A percentile compares a stretch with the other conserved stretches of the same genome.
These are phyloP conservation scores for Phalacrocorax carbo DNA, from an alignment of 2,113 vertebrate species.

Conservation along the genomic window DNA sequence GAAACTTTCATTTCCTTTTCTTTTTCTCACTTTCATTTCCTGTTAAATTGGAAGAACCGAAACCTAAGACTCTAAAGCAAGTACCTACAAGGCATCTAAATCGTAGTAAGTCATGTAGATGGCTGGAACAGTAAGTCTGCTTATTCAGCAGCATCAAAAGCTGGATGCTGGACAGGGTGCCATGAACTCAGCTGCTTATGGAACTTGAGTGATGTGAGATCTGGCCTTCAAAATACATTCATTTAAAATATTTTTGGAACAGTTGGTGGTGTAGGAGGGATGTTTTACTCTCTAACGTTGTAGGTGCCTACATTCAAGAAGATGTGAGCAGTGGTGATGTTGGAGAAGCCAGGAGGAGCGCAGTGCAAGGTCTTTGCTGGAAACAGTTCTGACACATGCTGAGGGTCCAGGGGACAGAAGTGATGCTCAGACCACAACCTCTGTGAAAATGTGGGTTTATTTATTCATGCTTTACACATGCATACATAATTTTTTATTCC, in stretches of 20 bases:
- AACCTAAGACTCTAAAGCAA: neutral
- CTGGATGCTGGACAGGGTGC: neutral
- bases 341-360: neutral
- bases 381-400: neutral
- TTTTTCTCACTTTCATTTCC: neutral
- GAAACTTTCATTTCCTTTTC: neutral
- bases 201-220: neutral
- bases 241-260: neutral
- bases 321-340: neutral
- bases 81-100: neutral
- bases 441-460: neutral
- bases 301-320: neutral
- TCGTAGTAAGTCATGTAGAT: neutral
- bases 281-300: neutral
- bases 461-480: neutral
- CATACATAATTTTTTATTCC: neutral
- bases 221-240: neutral
- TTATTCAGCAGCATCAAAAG: neutral
- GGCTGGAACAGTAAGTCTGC: neutral
- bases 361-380: neutral
- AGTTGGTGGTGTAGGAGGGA: neutral
- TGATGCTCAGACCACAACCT: neutral
- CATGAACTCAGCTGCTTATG: neutral
- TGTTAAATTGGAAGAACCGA: neutral
- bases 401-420: neutral